Conservation (phyloP, 2,113 vertebrate species). For the Dunckerocampus dactyliophorus region DNA sequence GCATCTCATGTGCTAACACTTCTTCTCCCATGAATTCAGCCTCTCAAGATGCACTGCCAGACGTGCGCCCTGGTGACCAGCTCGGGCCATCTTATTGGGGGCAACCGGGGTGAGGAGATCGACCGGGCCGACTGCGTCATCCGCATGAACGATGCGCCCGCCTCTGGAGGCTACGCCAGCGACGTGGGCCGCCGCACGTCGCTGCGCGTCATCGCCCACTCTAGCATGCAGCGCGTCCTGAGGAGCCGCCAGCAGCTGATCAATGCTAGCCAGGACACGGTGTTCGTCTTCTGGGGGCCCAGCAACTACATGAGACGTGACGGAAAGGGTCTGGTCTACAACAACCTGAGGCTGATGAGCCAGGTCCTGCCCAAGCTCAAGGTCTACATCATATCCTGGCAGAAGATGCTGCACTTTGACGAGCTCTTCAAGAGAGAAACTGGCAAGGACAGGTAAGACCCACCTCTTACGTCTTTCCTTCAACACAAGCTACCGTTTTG, state of each 20-base stretch:
- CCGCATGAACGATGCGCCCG: conserved; percentile 95
- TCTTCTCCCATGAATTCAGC: conserved; percentile 62
- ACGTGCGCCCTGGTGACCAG: conserved; percentile 92
- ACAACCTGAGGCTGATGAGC: conserved; percentile 93
- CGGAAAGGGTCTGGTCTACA: conserved; percentile 92
- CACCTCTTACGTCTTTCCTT: no score
- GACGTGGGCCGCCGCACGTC: conserved; percentile 91
- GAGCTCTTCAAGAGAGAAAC: conserved; percentile 97
- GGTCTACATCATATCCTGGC: conserved; percentile 91
- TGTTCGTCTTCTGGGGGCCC: conserved; percentile 99
- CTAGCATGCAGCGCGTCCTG: conserved; percentile 92
- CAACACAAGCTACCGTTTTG: background rate
- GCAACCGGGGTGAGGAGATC: conserved; percentile 80
- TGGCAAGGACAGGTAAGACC: conserved; percentile 90
- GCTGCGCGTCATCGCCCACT: conserved; percentile 92
- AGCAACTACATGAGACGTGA: conserved; percentile 95
- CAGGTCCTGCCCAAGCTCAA: conserved; percentile 89
- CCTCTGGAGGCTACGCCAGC: conserved; percentile 68
- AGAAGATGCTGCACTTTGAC: conserved; percentile 97
- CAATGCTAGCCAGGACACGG: conserved; percentile 87
- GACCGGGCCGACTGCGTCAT: conserved; percentile 91
- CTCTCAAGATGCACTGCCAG: conserved; percentile 89
- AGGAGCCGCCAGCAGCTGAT: conserved; percentile 87
- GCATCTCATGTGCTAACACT: background rate
- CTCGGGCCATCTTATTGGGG: conserved; percentile 87